Evolutionary conservation across 1,140 invertebrate genomes (phyloP), one percentile per base, ranked within the genome.

Genomic region (Tachypleus tridentatus): DNA sequence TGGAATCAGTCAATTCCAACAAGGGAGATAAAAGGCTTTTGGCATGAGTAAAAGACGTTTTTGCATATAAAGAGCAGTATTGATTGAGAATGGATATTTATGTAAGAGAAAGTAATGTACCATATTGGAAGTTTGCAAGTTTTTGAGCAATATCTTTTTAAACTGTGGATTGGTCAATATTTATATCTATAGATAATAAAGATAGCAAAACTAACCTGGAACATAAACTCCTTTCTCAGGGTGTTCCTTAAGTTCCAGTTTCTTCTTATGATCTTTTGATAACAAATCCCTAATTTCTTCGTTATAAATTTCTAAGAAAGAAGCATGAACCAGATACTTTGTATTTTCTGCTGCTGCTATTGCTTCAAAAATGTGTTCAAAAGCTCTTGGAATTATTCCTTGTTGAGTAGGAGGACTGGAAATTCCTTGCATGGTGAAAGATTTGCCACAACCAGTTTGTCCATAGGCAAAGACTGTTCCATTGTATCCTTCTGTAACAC

Each of bases 261-360:
- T 85, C 60, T 79, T 79, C 74, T 85, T 85, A 8, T 74, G 75
- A 72, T 87, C 82, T 57, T 83, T 80, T 4, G 87, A 85, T 0
- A 92, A 75, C 5, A 92, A 76, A 76, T 91, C 91, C 57, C 87
- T 77, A 64, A 93, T 85, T 74, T 88, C 87, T 78, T 94, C 91
- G 77, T 93, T 95, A 77, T 95, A 94, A 58, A 95, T 95, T 77
- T 97, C 93, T 56, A 96, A 81, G 75, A 94, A 97, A 60, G 89
- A 93, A n/a, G 91, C 85, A 63, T 93, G 80, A 0, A 93, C 89
- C 57, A 97, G 78, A 76, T 89, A 97, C 75, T 92, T 90, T 29
- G 85, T 84, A 64, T 85, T 82, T 58, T 86, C 85, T 9, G 87
- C 84, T 1, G 91, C 87, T 6, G 89, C 84, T 51, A 93, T 93